Base-by-base conservation (phyloP, 1,140 invertebrate species). In the Trichoplusia ni region DNA sequence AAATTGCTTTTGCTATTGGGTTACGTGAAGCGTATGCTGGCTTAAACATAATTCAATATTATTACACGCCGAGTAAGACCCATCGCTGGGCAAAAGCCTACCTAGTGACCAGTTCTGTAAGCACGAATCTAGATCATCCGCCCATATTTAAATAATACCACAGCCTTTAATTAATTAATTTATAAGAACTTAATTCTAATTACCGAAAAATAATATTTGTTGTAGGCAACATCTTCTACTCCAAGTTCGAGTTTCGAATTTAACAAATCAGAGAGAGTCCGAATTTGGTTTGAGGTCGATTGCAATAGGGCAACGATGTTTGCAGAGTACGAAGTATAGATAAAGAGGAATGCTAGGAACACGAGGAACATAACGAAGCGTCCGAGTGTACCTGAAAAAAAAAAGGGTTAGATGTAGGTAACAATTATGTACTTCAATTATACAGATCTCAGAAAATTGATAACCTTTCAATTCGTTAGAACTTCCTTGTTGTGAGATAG, bases 221-320 rank as follows among this genome's bases (percentile, higher is more conserved):
- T 93, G 71, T 92, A 94, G 6, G 91, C 81, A 7, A 86, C 90
- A 70, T 94, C 92, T 61, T 93, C 91, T 0, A 87, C 91, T 0
- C 91, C 93, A 1, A 94, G 64, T 67, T 91, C 90, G 2, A 94
- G 77, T 21, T 91, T 92, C 2, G 93, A 93, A 35, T 93, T 81
- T 2, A 93, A 77, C 2, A 95, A 82, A 66, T 94, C 92, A 19
- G 87, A 47, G 0, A 93, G 53, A 0, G 91, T 93, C 47, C 91
- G 87, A 25, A 94, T 94, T 25, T 91, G 91, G 9, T 84, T 90
- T 0, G 93, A 93, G 5, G 92, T 92, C 0, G 93, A 93, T 69
- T 94, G 93, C 2, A 94, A 73, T 6, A 94, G 70, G 1, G 92
- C 92, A 0, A 94, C 93, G 21, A 94, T 94, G 68, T 93, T 94